Conservation (phyloP, 2,888 invertebrate species). For the Clusia tigrina region DNA sequence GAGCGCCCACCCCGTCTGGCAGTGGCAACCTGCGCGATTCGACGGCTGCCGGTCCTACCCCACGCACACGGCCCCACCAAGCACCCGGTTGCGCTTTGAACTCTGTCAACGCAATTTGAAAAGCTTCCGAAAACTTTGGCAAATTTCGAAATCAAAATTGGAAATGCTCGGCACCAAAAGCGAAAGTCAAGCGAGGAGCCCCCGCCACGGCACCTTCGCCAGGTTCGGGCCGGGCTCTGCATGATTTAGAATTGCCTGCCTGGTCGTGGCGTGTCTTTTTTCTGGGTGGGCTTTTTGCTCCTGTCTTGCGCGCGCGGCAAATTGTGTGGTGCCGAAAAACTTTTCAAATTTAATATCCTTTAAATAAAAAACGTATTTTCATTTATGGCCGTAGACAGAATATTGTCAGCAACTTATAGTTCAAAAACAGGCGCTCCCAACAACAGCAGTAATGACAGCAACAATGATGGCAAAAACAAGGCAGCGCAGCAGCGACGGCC, state of each 20-base stretch:
- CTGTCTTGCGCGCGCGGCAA: not conserved
- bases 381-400: slow-evolving; percentile 28
- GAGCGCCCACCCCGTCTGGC: not conserved
- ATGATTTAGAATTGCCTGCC: not conserved
- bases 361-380: slow-evolving; percentile 40
- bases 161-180: no score
- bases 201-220: no score
- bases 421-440: not conserved
- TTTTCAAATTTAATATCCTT: slow-evolving; percentile 54
- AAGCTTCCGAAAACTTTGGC: not conserved
- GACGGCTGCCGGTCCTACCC: not conserved
- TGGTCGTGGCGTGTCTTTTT: not conserved
- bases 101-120: slow-evolving; percentile 17
- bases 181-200: not conserved
- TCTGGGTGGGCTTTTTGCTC: not conserved
- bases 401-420: slow-evolving; percentile 26
- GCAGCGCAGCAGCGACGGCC: not conserved
- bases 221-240: not conserved
- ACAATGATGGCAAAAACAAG: not conserved
- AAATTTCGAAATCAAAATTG: not conserved
- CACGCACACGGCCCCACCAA: not conserved
- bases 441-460: slow-evolving; percentile 16
- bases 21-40: not conserved
- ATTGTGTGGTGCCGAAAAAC: slow-evolving; percentile 46
- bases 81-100: slow-evolving; percentile 7